These are phyloP conservation scores for Cephalopterus ornatus DNA, from an alignment of 2,113 vertebrate genomes.

Conservation along the genomic window DNA sequence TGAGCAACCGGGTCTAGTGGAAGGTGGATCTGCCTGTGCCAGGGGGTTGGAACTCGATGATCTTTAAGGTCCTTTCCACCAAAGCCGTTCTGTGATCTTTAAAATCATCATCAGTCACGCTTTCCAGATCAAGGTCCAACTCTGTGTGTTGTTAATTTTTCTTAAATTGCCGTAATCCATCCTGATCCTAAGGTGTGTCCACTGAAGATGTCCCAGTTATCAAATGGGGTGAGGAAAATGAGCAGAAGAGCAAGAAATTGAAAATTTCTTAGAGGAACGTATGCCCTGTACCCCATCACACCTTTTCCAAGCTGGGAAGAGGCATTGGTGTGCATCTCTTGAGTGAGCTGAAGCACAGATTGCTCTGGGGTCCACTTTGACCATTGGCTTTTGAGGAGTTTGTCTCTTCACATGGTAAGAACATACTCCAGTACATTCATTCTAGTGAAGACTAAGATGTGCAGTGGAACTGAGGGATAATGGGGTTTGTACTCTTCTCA, in stretches of 20 bases:
- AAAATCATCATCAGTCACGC: neutral
- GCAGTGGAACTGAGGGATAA: neutral
- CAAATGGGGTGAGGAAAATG: neutral
- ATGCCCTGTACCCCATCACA: too few relatives aligned
- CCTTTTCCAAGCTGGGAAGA: neutral
- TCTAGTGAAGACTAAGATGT: neutral
- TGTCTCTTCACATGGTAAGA: neutral
- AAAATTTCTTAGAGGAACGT: neutral
- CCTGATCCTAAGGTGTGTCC: neutral
- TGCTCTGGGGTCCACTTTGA: neutral
- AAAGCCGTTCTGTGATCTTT: neutral
- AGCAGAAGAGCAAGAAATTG: neutral
- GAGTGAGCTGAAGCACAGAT: neutral
- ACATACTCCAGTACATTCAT: neutral
- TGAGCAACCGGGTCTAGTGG: neutral
- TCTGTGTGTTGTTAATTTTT: neutral
- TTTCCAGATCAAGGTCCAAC: neutral
- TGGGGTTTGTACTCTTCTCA: neutral
- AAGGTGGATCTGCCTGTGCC: neutral
- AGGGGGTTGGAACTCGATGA: neutral
- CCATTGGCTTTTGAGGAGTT: neutral
- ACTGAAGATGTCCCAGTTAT: rapidly evolving
- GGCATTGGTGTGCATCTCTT: neutral
- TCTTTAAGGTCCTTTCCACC: neutral
- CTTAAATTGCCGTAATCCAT: neutral